A percentile compares a stretch with the other conserved stretches of the same genome.
phyloP scores from a whole-genome alignment of 1,140 invertebrate genomes.

The Onthophagus taurus region DNA sequence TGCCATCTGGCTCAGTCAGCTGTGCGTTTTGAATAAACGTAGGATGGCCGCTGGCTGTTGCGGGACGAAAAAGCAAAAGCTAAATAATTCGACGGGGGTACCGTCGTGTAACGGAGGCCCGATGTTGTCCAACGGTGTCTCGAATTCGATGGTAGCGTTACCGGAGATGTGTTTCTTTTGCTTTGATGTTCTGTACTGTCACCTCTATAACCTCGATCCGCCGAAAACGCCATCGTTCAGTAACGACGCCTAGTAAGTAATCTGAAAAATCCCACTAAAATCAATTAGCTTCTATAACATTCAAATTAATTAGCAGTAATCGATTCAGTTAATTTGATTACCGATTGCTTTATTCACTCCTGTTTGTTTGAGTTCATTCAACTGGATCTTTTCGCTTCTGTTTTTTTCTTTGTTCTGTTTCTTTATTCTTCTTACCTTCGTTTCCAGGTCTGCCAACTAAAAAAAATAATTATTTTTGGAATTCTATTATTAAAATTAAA shows the following conservation, averaged over 20 bases:
- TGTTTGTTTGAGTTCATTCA: conserved; percentile 7
- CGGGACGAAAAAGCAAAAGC: conserved; percentile 80
- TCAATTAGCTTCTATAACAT: too few species aligned
- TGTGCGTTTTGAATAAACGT: conserved; percentile 28
- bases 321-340: too few species aligned
- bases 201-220: conserved; percentile 84
- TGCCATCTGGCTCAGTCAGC: conserved; percentile 25
- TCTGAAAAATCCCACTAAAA: too few species aligned
- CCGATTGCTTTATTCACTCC: not conserved
- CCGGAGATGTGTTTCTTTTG: conserved; percentile 97
- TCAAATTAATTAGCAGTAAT: too few species aligned
- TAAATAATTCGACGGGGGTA: conserved; percentile 57
- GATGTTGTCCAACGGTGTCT: conserved; percentile 28
- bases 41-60: conserved; percentile 83
- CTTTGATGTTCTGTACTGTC: conserved; percentile 93
- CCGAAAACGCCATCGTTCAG: conserved; percentile 84
- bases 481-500: conserved; percentile 26
- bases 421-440: too few species aligned
- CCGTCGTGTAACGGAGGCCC: conserved; percentile 41
- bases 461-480: conserved; percentile 25
- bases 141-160: conserved; percentile 61
- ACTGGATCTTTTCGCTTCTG: too few species aligned
- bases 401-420: too few species aligned
- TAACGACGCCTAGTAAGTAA: conserved; percentile 89
- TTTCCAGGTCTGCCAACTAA: not conserved